Base-by-base conservation (phyloP, 2,113 vertebrate genomes). In the Cromileptes altivelis region DNA sequence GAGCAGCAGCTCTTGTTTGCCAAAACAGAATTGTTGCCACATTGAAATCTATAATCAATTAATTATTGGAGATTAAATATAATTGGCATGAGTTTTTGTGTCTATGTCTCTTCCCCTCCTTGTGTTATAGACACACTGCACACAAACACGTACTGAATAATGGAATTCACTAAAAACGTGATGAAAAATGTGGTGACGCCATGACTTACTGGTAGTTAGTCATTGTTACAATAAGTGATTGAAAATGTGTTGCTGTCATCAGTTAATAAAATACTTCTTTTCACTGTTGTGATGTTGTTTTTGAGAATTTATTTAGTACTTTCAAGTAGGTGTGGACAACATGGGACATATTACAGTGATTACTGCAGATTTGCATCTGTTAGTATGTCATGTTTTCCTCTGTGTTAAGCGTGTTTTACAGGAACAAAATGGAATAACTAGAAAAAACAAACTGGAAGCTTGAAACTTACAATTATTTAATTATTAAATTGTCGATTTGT, bases 161-260 rank as follows among this genome's bases (percentile, higher is more conserved):
- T 12, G 53, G 52, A 47, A 47, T 65, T 67, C 8, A 67, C 11
- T n/a, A 57, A 65, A 40, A 76, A 64, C 61, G n/a, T n/a, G n/a
- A n/a, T n/a, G n/a, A n/a, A n/a, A n/a, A n/a, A 56, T 56, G 52
- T 56, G 30, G 14, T 13, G 1, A 23, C 4, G 27, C 21, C 23
- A 11, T 33, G 2, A 18, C 55, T 60, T 40, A 69, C 55, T 47
- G 40, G 8, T 21, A 56, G 62, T 58, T 23, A 52, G 27, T 70
- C 67, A 52, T n/a, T 40, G 47, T 61, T 69, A 21, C 68, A 56
- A 55, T 42, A 70, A 61, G 17, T 42, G 42, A 79, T 27, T n/a
- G 37, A 37, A 49, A 67, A 21, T 30, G 17, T 60, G 23, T 30
- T 33, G 52, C 25, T 49, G 56, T 61, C 3, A 25, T 65, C 50